These are phyloP conservation scores for Drosophila demipolita DNA, from an alignment of 2,888 invertebrate genomes.

Conservation along the genomic window DNA sequence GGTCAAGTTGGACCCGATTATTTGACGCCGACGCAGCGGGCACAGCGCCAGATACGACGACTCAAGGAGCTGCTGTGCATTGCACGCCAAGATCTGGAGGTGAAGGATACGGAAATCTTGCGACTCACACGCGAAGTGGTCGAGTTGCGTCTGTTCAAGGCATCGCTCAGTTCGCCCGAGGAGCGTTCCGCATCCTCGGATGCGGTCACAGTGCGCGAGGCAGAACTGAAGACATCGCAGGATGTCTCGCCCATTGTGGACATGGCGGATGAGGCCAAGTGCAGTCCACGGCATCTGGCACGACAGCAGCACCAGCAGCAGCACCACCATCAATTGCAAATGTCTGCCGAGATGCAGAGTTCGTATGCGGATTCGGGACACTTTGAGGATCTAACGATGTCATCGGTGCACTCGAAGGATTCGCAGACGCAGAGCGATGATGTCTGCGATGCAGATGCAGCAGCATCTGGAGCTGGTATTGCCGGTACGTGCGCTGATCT, in stretches of 20 bases:
- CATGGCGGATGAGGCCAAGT: slow-evolving; percentile 85
- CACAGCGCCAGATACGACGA: slow-evolving; percentile 91
- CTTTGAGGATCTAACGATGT: slow-evolving; percentile 92
- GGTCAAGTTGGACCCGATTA: slow-evolving; percentile 93
- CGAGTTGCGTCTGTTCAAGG: slow-evolving; percentile 92
- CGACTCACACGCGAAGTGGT: slow-evolving; percentile 91
- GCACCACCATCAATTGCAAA: slow-evolving; percentile 58
- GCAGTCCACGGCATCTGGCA: slow-evolving; percentile 83
- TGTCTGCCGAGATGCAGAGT: slow-evolving; percentile 88
- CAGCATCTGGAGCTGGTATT: slow-evolving; percentile 44
- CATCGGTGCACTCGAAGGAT: slow-evolving; percentile 92
- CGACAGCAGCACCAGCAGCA: slow-evolving; percentile 59
- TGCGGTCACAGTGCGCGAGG: slow-evolving; percentile 91
- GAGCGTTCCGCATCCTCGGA: slow-evolving; percentile 92
- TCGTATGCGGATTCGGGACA: slow-evolving; percentile 94
- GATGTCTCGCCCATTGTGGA: slow-evolving; percentile 86
- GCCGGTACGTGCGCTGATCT: not conserved
- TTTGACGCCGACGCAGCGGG: slow-evolving; percentile 94
- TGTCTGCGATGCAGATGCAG: slow-evolving; percentile 1
- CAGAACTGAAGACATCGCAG: slow-evolving; percentile 87
- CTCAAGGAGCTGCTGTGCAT: slow-evolving; percentile 90
- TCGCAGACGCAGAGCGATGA: slow-evolving; percentile 86
- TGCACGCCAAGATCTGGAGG: slow-evolving; percentile 91
- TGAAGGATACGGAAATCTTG: slow-evolving; percentile 92
- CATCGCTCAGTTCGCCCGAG: slow-evolving; percentile 91